A percentile compares a stretch with the other conserved stretches of the same genome.
phyloP scores from a whole-genome alignment of 2,888 invertebrate species.

The Catocala sponsa region DNA sequence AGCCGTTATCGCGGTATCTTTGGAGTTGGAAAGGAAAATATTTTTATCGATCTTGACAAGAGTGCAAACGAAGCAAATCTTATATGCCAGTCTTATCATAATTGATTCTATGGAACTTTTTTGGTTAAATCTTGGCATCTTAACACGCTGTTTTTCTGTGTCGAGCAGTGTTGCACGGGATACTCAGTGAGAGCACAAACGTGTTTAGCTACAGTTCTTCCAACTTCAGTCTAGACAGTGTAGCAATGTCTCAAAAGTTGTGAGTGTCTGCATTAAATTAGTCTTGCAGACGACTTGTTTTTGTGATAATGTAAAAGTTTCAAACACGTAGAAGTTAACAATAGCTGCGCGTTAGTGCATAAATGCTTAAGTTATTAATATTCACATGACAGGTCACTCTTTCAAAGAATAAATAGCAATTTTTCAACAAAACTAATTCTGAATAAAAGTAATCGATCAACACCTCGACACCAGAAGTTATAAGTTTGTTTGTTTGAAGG shows the following conservation, averaged over 20 bases:
- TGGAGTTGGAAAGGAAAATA: conserved; percentile 1
- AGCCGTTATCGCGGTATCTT: neutral
- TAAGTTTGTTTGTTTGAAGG: conserved; percentile 48
- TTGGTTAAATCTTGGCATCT: neutral
- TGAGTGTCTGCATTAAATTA: conserved; percentile 14
- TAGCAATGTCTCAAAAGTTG: conserved; percentile 21
- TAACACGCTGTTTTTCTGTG: conserved; percentile 4
- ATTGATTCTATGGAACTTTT: conserved; percentile 6
- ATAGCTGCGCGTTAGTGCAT: conserved; percentile 11
- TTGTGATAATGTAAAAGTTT: conserved; percentile 10
- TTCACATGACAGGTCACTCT: conserved; percentile 10
- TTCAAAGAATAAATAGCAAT: conserved; percentile 10
- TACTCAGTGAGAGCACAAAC: neutral
- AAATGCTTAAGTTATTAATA: conserved; percentile 20
- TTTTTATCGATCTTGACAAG: conserved; percentile 7
- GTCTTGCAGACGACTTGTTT: conserved; percentile 12
- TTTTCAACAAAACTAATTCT: conserved; percentile 51
- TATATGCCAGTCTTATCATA: neutral
- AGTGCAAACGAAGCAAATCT: conserved; percentile 3
- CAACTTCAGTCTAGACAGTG: conserved; percentile 31
- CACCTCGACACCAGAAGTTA: conserved; percentile 52
- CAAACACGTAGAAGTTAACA: conserved; percentile 6
- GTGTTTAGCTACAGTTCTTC: conserved; percentile 7
- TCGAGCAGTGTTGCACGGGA: conserved; percentile 13
- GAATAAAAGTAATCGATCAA: conserved; percentile 63